These are phyloP conservation scores for Channallabes apus DNA, from an alignment of 2,797 vertebrate species.

Conservation along the genomic window DNA sequence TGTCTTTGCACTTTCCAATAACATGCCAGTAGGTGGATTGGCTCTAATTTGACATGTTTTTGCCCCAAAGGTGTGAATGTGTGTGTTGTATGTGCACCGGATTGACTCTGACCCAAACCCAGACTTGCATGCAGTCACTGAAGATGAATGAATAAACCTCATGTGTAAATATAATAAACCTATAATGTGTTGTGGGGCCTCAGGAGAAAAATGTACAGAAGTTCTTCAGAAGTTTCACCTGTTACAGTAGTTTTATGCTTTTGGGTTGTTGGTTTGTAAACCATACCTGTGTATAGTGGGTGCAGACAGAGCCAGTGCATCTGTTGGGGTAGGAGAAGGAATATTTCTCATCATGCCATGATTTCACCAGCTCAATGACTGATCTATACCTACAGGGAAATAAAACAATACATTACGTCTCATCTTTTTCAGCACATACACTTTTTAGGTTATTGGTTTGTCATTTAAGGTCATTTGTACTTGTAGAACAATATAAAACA, in stretches of 20 bases:
- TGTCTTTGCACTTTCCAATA: not conserved
- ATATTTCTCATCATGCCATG: constrained; percentile 83
- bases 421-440: not conserved
- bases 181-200: not conserved
- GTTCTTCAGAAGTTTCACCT: not conserved
- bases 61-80: not conserved
- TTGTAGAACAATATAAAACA: not conserved
- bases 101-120: not conserved
- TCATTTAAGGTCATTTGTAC: not conserved
- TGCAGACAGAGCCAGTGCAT: constrained; percentile 81
- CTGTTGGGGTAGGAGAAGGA: constrained; percentile 81
- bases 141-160: not conserved
- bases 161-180: not conserved
- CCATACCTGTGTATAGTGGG: constrained; percentile 88
- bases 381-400: constrained; percentile 75
- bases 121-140: not conserved
- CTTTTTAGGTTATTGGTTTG: not conserved
- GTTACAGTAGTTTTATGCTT: not conserved
- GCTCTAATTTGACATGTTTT: not conserved
- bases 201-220: not conserved
- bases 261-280: not conserved
- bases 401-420: not conserved
- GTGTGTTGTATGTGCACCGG: not conserved
- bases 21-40: not conserved
- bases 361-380: constrained; percentile 77